Evolutionary conservation across 2,113 vertebrate genomes (phyloP).

Genomic region (Pluvianellus socialis): DNA sequence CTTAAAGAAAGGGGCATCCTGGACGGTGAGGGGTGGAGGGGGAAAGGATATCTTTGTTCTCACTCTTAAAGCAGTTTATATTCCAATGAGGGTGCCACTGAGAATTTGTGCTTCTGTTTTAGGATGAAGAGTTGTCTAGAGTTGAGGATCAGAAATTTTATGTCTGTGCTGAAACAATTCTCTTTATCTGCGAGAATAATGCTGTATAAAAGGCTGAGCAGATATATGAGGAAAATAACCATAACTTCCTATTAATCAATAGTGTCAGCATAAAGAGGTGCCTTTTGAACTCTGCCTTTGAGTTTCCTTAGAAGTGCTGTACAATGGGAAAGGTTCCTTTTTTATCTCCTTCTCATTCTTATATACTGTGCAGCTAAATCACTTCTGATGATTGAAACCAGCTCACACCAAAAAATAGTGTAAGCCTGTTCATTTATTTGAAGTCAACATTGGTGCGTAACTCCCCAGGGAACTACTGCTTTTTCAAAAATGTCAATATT

Average conservation of each 20-base stretch:
- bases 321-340: not conserved
- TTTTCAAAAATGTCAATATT: not conserved
- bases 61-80: not conserved
- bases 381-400: not conserved
- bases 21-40: not conserved
- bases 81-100: not conserved
- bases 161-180: not conserved
- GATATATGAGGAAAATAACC: not conserved
- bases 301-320: not conserved
- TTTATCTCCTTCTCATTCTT: not conserved
- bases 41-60: not conserved
- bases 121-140: not conserved
- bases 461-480: not conserved
- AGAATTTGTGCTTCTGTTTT: not conserved
- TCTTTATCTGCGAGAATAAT: not conserved
- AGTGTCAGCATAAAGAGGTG: not conserved
- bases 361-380: not conserved
- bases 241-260: not conserved
- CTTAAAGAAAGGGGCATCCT: not conserved
- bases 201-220: not conserved
- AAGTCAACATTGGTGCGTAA: not conserved
- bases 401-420: not conserved
- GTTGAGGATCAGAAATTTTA: not conserved
- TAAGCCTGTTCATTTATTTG: not conserved
- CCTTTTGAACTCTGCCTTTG: conserved; percentile 8